Evolutionary conservation across 2,113 vertebrate species (phyloP).

Genomic region (Dicaeum eximium): DNA sequence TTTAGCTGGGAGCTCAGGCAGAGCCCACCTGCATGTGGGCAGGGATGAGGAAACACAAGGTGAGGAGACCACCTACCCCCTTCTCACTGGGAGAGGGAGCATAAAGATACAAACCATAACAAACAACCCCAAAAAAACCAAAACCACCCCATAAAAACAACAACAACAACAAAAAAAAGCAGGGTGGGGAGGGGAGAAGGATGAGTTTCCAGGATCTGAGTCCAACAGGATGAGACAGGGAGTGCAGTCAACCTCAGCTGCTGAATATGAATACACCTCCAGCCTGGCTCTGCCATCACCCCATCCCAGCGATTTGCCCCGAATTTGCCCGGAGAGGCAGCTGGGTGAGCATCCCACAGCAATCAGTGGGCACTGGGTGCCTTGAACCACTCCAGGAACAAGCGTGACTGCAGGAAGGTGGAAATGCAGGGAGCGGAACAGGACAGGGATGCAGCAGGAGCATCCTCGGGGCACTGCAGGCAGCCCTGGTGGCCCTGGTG

Average conservation of each 20-base stretch:
- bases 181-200: too few relatives aligned
- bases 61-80: not conserved
- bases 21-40: rapidly evolving
- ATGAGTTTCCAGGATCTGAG: not conserved
- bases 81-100: not conserved
- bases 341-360: not conserved
- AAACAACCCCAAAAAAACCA: not conserved
- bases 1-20: not conserved
- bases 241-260: not conserved
- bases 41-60: not conserved
- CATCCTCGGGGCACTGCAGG: not conserved
- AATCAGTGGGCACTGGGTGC: not conserved
- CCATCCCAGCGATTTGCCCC: not conserved
- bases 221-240: not conserved
- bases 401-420: not conserved
- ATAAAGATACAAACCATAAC: not conserved
- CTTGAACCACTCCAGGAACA: not conserved
- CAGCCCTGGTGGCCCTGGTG: rapidly evolving
- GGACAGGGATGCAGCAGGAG: not conserved
- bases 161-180: not conserved
- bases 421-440: rapidly evolving
- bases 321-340: not conserved
- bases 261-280: not conserved
- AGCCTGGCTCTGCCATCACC: not conserved
- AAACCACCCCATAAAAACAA: not conserved